These are phyloP conservation scores for Melanotus villosus DNA, from an alignment of 2,888 invertebrate genomes.

Conservation along the genomic window DNA sequence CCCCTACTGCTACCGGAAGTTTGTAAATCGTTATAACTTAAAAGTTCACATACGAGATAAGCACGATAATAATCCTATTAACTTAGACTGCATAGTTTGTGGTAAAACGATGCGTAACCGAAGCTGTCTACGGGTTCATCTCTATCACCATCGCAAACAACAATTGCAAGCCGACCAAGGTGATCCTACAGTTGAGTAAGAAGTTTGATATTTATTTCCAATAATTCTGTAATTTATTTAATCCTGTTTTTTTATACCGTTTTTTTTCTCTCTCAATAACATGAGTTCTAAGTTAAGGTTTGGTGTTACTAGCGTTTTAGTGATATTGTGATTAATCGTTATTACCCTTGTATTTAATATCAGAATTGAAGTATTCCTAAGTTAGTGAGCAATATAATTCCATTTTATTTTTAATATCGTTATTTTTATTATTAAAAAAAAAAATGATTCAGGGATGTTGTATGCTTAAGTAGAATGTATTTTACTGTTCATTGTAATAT, in stretches of 20 bases:
- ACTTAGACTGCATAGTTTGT: conserved; percentile 79
- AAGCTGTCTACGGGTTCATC: conserved; percentile 75
- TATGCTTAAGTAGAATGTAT: no score
- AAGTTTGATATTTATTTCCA: conserved; percentile 1
- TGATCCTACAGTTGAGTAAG: conserved; percentile 34
- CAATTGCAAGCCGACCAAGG: conserved; percentile 34
- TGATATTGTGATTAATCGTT: conserved; percentile 22
- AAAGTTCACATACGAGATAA: conserved; percentile 82
- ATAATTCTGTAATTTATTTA: conserved; percentile 30
- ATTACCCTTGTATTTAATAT: background rate
- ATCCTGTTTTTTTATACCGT: conserved; percentile 5
- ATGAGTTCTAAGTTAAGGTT: conserved; percentile 5
- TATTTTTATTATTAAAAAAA: background rate
- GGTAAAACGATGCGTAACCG: conserved; percentile 78
- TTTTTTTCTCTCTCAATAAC: background rate
- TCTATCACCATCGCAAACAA: conserved; percentile 78
- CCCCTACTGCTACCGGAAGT: conserved; percentile 75
- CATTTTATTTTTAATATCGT: background rate
- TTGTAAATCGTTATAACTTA: conserved; percentile 78
- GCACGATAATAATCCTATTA: conserved; percentile 78
- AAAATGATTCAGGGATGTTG: conserved; percentile 1
- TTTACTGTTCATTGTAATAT: no score
- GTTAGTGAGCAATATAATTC: conserved; percentile 1
- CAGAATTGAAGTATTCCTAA: conserved; percentile 9
- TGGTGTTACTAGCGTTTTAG: conserved; percentile 17